phyloP scores from a whole-genome alignment of 1,140 invertebrate species.

The Bombus waltoni region DNA sequence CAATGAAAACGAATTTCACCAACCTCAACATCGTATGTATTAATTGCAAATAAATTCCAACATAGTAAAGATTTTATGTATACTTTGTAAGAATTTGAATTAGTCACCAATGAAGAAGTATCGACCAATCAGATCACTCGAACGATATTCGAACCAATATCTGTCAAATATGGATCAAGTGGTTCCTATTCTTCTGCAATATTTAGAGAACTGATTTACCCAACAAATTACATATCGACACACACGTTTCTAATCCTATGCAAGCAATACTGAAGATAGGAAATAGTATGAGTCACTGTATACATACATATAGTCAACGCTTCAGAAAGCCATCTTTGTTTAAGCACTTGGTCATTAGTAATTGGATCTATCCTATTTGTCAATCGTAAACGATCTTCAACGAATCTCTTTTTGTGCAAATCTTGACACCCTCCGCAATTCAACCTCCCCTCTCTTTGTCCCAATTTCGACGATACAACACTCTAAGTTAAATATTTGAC shows the following conservation, averaged over 20 bases:
- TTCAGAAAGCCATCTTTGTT: neutral
- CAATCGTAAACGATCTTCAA: neutral
- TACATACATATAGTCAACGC: too few species aligned
- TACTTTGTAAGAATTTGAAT: too few species aligned
- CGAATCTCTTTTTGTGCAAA: constrained; percentile 2
- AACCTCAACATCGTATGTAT: too few species aligned
- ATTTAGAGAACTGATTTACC: too few species aligned
- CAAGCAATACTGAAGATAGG: neutral
- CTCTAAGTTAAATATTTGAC: constrained; percentile 66
- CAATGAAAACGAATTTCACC: too few species aligned
- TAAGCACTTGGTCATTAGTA: constrained; percentile 23
- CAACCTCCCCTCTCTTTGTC: neutral
- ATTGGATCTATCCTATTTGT: constrained; percentile 14
- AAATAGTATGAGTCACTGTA: neutral
- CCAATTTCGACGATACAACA: neutral
- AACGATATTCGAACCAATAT: too few species aligned
- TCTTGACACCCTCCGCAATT: neutral
- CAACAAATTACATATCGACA: neutral
- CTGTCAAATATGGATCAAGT: too few species aligned
- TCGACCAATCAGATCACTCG: too few species aligned
- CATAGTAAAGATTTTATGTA: too few species aligned
- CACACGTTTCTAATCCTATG: neutral
- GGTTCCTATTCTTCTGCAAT: too few species aligned
- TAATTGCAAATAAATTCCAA: too few species aligned
- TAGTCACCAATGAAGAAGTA: too few species aligned